Base-by-base conservation (phyloP, 1,140 invertebrate genomes). In the Pseudachorutes palmiensis region DNA sequence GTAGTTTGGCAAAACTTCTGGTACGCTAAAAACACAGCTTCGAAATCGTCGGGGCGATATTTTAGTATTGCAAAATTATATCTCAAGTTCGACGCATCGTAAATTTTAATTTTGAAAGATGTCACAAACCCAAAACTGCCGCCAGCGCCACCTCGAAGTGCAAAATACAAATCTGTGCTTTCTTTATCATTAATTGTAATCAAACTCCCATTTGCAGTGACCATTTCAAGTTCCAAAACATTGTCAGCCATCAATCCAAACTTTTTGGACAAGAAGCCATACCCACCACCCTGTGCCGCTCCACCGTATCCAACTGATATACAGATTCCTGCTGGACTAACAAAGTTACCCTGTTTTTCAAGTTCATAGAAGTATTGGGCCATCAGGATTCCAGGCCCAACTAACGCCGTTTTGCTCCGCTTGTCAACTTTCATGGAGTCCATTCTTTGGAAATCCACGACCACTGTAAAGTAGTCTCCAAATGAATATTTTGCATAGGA, bases 71-170 rank as follows among this genome's bases (percentile, higher is more conserved):
- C 5, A 26, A 19, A 16, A 26, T 14, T 19, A 12, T 24, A 55
- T 12, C 24, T 45, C 36, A 64, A 36, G 26, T 55, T 12, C 5
- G 59, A 24, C 2, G 59, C 16, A 28, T 30, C 19, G 32, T 61
- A 30, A 22, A 33, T 24, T 33, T 30, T 3, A 12, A 61, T 9
- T 30, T 31, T 61, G 5, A 61, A 12, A 14, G 14, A 3, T 24
- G 59, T 61, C 2, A 61, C 32, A 29, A 61, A 28, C 9, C 59
- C 59, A 22, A 61, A 61, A 33, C n/a, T 61, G 5, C 59, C 59
- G 28, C 59, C 59, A 33, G 9, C 59, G 19, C 29, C 59, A 33
- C 59, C 59, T 31, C 59, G 59, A 26, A 28, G 29, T 2, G 59
- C 59, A 14, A 14, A 61, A 61, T 28, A 33, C 29, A 61, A 30